These are phyloP conservation scores for Glaucopsyche alexis DNA, from an alignment of 2,888 invertebrate species.

Conservation along the genomic window DNA sequence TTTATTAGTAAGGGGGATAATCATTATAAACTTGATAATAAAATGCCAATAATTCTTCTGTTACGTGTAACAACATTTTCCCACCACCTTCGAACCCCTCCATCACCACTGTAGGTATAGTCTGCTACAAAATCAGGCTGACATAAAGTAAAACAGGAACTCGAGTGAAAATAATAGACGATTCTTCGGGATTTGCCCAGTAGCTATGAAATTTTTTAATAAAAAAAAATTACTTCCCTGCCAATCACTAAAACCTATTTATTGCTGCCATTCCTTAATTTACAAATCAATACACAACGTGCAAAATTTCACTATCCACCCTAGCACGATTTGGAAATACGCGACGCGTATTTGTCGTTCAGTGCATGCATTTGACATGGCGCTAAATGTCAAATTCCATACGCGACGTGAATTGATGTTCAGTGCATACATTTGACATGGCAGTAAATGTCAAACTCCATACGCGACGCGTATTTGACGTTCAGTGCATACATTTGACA, in stretches of 20 bases:
- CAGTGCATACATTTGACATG: no score
- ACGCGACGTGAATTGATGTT: no score
- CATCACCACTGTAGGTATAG: constrained; percentile 4
- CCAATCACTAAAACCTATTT: neutral
- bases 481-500: no score
- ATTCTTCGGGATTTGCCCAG: neutral
- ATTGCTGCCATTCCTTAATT: constrained; percentile 8
- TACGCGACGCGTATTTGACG: no score
- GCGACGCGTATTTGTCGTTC: no score
- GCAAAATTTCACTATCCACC: neutral
- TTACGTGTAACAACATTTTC: neutral
- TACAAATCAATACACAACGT: neutral
- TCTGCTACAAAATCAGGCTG: constrained; percentile 15
- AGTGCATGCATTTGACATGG: no score
- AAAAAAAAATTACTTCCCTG: neutral
- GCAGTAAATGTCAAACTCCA: no score
- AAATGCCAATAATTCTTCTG: constrained; percentile 65
- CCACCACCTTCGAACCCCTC: constrained; percentile 32
- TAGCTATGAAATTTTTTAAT: neutral
- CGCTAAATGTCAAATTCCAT: no score
- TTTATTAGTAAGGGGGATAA: no score
- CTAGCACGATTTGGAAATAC: no score
- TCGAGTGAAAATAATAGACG: constrained; percentile 9
- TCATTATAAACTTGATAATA: constrained; percentile 35
- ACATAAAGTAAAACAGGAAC: neutral